Conservation (phyloP, 2,888 invertebrate species). For the Idaea straminata region DNA sequence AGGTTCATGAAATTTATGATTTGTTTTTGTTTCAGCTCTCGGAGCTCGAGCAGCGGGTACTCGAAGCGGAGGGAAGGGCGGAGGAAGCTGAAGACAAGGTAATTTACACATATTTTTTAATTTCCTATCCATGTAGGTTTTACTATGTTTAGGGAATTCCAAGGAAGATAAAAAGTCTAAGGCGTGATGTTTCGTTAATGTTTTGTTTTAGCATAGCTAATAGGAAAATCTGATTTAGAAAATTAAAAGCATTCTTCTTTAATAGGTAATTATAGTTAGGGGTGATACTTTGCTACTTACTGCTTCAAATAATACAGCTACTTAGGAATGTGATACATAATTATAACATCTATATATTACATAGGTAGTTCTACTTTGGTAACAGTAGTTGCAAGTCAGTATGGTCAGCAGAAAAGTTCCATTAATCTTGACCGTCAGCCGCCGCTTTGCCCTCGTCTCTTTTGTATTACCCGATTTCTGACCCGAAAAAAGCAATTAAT, state of each 20-base stretch:
- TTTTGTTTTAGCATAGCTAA: too few species aligned
- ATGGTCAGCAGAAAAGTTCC: conserved; percentile 53
- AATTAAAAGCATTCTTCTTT: too few species aligned
- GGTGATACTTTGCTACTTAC: too few species aligned
- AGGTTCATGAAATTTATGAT: background rate
- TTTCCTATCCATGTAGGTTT: background rate
- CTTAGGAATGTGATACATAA: background rate
- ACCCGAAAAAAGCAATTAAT: background rate
- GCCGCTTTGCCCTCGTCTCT: conserved; percentile 43
- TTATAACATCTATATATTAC: conserved; percentile 6
- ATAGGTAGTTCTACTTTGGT: conserved; percentile 8
- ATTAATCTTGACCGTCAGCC: conserved; percentile 41
- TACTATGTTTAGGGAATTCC: background rate
- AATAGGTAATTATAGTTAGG: too few species aligned
- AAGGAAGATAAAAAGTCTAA: background rate
- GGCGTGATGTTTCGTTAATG: too few species aligned
- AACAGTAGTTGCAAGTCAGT: conserved; percentile 53
- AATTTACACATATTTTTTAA: conserved; percentile 37
- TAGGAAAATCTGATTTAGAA: too few species aligned
- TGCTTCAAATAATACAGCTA: background rate
- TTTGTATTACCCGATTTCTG: conserved; percentile 16
- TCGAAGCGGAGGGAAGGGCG: conserved; percentile 95
- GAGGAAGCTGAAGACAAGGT: conserved; percentile 98
- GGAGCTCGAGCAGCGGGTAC: conserved; percentile 94
- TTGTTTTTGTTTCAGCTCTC: conserved; percentile 87